Evolutionary conservation across 2,797 vertebrate genomes (phyloP), one percentile per base, ranked within the genome.

Genomic region (Lithobates pipiens): DNA sequence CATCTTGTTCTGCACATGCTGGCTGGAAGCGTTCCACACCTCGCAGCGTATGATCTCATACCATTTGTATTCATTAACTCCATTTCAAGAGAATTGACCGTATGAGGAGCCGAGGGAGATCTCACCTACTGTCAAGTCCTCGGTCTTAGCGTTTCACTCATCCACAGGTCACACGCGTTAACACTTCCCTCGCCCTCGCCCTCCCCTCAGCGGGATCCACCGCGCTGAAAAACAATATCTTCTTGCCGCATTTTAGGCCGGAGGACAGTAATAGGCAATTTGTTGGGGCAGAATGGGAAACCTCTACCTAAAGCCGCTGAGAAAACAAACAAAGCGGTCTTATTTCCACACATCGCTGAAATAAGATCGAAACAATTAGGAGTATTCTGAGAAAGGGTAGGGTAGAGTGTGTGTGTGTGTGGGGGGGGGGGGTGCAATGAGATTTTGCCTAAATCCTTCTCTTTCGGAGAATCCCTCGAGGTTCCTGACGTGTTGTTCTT

Each of bases 401-500:
- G 29, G 29, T 1, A 29, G 29, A 2, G 44, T 13, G 9, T 1
- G 50, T 15, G 50, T 4, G 36, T 13, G 32, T 3, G 3, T n/a
- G 32, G 32, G 2, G 44, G 5, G 1, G 11, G 50, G 50, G 50
- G 4, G 36, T 68, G 54, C 50, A 77, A 80, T 75, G 68, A 42
- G 77, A 80, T 69, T 46, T 9, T 73, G 27, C 21, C 46, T 76
- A 68, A 75, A 74, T 80, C 77, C 71, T 42, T 27, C 23, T 70
- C 77, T 32, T 75, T 42, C 70, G 39, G 80, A 54, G 32, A 36
- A 69, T 75, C 81, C 81, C 80, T 61, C 29, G 15, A 69, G 81
- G 76, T 42, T 23, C 29, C 18, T 70, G 23, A 32, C 57, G 50
- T 86, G 80, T 83, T 83, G 39, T 75, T 83, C 57, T 86, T 86